Evolutionary conservation across 2,797 vertebrate genomes (phyloP).

Genomic region (Streptopelia turtur): DNA sequence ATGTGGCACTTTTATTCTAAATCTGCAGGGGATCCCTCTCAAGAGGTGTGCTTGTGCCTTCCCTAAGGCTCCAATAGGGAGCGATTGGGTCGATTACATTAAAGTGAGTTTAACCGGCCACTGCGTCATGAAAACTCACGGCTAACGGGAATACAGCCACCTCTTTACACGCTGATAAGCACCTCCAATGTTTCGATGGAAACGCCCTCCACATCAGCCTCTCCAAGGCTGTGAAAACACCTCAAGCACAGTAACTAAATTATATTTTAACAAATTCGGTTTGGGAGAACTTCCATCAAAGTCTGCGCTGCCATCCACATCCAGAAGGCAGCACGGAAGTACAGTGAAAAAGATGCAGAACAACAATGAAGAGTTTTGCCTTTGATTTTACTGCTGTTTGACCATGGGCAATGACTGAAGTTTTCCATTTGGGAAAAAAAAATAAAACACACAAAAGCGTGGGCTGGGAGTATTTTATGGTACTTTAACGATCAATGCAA

Average conservation of each 20-base stretch:
- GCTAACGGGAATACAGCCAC: background rate
- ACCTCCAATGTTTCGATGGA: background rate
- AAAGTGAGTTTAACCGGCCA: background rate
- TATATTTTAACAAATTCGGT: background rate
- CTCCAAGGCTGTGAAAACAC: background rate
- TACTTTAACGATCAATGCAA: background rate
- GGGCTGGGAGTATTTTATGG: background rate
- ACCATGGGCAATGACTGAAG: rapidly evolving
- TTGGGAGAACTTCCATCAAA: background rate
- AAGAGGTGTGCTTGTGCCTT: background rate
- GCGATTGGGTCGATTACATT: background rate
- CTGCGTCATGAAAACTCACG: rapidly evolving
- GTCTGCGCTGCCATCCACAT: rapidly evolving
- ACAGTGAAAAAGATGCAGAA: background rate
- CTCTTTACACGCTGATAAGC: background rate
- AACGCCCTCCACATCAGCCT: background rate
- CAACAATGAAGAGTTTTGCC: background rate
- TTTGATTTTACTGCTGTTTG: background rate
- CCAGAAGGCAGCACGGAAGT: background rate
- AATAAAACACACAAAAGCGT: background rate
- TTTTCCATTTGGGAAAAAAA: background rate
- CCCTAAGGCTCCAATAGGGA: background rate
- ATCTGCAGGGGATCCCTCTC: background rate
- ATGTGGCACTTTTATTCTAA: background rate
- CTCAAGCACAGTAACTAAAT: background rate